A percentile compares a stretch with the other conserved stretches of the same genome.
These are phyloP conservation scores for Sula dactylatra DNA, from an alignment of 2,113 vertebrate genomes.

Conservation along the genomic window DNA sequence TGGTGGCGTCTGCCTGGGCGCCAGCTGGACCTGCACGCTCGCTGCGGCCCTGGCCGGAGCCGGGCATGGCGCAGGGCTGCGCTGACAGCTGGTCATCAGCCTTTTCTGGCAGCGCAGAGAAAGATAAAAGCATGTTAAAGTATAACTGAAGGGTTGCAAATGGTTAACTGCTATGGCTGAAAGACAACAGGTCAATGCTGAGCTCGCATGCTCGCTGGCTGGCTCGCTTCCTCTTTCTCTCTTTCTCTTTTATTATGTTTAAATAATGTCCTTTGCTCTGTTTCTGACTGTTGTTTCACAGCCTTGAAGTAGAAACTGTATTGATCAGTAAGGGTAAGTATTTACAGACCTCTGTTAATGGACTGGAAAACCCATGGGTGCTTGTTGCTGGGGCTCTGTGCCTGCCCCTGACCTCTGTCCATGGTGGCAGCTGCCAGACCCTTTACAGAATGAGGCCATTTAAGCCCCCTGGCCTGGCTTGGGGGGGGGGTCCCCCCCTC, in stretches of 20 bases:
- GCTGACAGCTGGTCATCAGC: background rate
- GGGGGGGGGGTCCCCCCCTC: too few species aligned
- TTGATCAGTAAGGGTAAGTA: background rate
- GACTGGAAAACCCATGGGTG: background rate
- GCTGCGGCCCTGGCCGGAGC: background rate
- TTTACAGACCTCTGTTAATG: rapidly evolving
- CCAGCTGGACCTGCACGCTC: background rate
- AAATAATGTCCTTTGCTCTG: background rate
- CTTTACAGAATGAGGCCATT: background rate
- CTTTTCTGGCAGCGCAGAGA: rapidly evolving
- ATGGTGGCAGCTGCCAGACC: background rate
- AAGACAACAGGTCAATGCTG: background rate
- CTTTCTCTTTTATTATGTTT: background rate
- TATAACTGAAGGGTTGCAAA: background rate
- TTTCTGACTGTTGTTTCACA: background rate
- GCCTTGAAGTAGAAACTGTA: background rate
- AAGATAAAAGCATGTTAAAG: rapidly evolving
- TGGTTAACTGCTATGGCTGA: background rate
- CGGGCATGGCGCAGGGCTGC: rapidly evolving
- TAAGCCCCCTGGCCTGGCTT: rapidly evolving
- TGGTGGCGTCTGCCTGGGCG: background rate
- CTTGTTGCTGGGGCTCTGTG: background rate
- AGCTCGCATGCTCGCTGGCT: background rate
- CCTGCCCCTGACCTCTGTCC: background rate
- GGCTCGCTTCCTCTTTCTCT: background rate